These are phyloP conservation scores for Salvelinus fontinalis DNA, from an alignment of 2,113 vertebrate species.

Conservation along the genomic window DNA sequence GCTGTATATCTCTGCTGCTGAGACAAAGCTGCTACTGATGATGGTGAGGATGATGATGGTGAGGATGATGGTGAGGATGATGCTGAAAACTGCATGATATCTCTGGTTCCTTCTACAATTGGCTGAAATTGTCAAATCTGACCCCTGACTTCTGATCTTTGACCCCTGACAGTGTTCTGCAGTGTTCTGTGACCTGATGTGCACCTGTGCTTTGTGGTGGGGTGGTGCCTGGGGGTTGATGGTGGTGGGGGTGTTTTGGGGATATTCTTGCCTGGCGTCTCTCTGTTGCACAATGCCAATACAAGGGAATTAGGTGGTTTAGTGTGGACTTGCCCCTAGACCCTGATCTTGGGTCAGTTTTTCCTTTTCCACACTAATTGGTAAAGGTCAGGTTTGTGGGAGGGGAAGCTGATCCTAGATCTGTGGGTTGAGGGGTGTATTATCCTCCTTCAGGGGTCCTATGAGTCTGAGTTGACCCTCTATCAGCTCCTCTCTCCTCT, in stretches of 20 bases:
- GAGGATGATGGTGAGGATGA: background rate
- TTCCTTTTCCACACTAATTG: background rate
- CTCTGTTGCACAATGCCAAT: background rate
- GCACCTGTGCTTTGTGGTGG: background rate
- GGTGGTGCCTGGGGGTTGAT: background rate
- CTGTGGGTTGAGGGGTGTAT: background rate
- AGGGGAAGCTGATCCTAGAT: too few species aligned
- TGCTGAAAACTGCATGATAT: background rate
- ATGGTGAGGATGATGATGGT: background rate
- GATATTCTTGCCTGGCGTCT: background rate
- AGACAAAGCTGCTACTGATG: background rate
- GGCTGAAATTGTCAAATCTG: background rate
- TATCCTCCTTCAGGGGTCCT: background rate
- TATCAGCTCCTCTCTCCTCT: slow-evolving; percentile 54
- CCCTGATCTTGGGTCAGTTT: background rate
- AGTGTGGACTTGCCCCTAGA: background rate
- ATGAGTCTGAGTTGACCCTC: background rate
- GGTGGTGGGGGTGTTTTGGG: background rate
- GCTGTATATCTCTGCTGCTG: background rate
- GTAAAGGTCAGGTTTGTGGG: too few species aligned
- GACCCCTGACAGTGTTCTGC: too few species aligned
- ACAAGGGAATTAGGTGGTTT: background rate
- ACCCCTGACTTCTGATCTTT: background rate
- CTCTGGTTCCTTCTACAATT: background rate
- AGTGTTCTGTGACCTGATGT: background rate